Evolutionary conservation across 2,888 invertebrate genomes (phyloP).

Genomic region (Rhagonycha lutea): DNA sequence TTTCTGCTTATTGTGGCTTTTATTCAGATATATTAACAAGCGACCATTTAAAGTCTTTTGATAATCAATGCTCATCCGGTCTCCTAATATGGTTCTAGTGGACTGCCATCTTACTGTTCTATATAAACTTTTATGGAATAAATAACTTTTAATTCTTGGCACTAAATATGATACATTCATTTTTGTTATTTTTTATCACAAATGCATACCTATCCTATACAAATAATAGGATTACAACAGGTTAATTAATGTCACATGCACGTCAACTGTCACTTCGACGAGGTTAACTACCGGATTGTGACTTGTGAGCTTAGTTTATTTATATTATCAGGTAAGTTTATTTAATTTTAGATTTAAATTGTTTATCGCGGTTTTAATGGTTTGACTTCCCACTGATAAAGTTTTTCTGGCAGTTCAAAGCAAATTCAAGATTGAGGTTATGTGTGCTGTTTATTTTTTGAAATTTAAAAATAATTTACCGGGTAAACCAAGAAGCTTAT

Average conservation of each 20-base stretch:
- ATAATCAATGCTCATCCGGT: slow-evolving; percentile 13
- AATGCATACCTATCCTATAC: background rate
- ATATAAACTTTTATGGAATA: background rate
- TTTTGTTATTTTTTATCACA: slow-evolving; percentile 2
- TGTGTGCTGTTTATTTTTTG: background rate
- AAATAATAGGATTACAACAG: background rate
- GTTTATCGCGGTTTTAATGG: background rate
- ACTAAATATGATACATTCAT: slow-evolving; percentile 11
- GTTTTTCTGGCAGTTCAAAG: background rate
- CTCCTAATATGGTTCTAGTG: slow-evolving; percentile 12
- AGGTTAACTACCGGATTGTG: background rate
- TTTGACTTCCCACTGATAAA: background rate
- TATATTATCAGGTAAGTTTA: background rate
- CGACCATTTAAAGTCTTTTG: slow-evolving; percentile 30
- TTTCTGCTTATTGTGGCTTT: slow-evolving; percentile 6
- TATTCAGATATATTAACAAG: slow-evolving; percentile 27
- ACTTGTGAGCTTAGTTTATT: background rate
- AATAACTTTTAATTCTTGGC: slow-evolving; percentile 7
- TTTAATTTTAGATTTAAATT: background rate
- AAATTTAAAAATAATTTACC: background rate
- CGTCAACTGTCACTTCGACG: background rate
- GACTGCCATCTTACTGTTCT: background rate
- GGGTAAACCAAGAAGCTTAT: background rate
- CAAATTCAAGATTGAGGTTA: background rate
- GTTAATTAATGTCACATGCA: background rate